Evolutionary conservation across 1,140 invertebrate species (phyloP), one percentile per base, ranked within the genome.

Genomic region (Reticulitermes speratus): DNA sequence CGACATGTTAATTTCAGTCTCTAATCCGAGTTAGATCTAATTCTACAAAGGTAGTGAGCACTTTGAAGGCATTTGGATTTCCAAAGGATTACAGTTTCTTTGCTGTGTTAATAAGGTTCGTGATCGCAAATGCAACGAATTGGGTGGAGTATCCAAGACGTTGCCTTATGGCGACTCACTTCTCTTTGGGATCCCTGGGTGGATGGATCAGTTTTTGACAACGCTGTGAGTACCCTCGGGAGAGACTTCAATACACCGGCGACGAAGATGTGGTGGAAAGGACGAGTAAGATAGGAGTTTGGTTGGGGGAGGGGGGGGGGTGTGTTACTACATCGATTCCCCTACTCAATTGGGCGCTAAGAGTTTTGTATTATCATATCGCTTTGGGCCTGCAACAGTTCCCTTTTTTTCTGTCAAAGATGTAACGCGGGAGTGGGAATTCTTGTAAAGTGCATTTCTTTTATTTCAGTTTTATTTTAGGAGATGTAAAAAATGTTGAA

Each of bases 341-440:
- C 25, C n/a, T 75, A 75, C 65, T 30, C 65, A 75, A 75, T 75
- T n/a, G 65, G 65, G n/a, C 65, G n/a, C 65, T 75, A 75, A 75
- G 65, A 30, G 65, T 75, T 75, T 5, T 75, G 65, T 75, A 75
- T 65, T 75, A 75, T 75, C 25, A 30, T 19, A 8, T 30, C 65
- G 65, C 65, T 75, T 75, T 14, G 65, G n/a, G 65, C 65, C 65
- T 75, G 65, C 25, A 30, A 25, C 25, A 7, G 16, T 16, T 65
- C 55, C 55, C 16, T n/a, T 30, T 30, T 75, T 14, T 75, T 75
- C 65, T 75, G n/a, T 9, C 8, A 12, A 65, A 25, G n/a, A 75
- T 30, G 25, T 30, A 25, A 30, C 25, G 65, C 65, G 65, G n/a
- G 25, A 30, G 65, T 30, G n/a, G 25, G 65, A 75, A 75, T 75